Base-by-base conservation (phyloP, 2,113 vertebrate species). In the Strix aluco region DNA sequence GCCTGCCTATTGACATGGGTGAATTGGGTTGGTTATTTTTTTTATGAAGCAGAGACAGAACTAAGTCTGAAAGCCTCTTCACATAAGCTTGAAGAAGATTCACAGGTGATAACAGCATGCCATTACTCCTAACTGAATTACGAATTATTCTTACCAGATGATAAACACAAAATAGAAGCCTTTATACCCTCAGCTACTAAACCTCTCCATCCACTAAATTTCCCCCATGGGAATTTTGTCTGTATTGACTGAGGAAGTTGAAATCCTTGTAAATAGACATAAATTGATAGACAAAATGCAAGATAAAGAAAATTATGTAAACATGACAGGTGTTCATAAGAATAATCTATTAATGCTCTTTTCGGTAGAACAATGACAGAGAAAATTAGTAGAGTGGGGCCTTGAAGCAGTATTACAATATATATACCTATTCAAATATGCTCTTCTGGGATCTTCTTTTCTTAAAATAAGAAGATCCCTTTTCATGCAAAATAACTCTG, bases 261-360 rank as follows among this genome's bases (percentile, higher is more conserved):
- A 86, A 81, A 42, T 77, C 32, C 46, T 61, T 78, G 55, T 90
- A 86, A 90, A 65, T 15, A 83, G n/a, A 77, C 14, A 62, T 51
- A 92, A 95, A 86, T 57, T 78, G 67, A n/a, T 14, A 84, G 25
- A 49, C 10, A 65, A 88, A 91, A 83, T 58, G 15, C 51, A 84
- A 83, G 42, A 74, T 32, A 42, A 70, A 62, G 22, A 63, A 78
- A 81, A 86, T 47, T 52, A 46, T 65, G 58, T 81, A 54, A 90
- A 62, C 34, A 38, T 0, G 0, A 8, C 47, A 58, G 12, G 18
- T 77, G 44, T n/a, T 92, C 8, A 3, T 32, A 88, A 75, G 14
- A 70, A 9, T 86, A 77, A 83, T 38, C n/a, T 86, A n/a, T 58
- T 38, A 62, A 6, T 69, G 42, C 15, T 54, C 14, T 88, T 88